phyloP scores from a whole-genome alignment of 2,888 invertebrate species.

The Sipha maydis region DNA sequence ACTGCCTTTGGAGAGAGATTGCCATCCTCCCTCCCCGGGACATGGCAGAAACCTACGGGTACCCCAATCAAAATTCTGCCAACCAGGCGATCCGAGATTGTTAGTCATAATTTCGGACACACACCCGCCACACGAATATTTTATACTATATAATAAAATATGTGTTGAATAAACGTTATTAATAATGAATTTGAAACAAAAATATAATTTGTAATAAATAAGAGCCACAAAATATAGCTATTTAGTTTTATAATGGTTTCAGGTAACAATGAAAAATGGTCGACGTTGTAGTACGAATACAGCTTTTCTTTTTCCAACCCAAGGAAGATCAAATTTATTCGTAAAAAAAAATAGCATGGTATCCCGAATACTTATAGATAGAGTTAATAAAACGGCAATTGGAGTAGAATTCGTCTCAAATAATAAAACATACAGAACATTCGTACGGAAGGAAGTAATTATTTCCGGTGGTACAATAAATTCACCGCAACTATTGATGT shows the following conservation, averaged over 20 bases:
- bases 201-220: too few species aligned
- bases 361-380: slow-evolving; percentile 73
- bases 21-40: too few species aligned
- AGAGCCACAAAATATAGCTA: too few species aligned
- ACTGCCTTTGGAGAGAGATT: too few species aligned
- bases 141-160: too few species aligned
- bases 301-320: slow-evolving; percentile 75
- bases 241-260: slow-evolving; percentile 11
- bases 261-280: slow-evolving; percentile 74
- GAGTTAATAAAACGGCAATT: slow-evolving; percentile 71
- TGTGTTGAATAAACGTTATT: too few species aligned
- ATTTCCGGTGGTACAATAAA: slow-evolving; percentile 81
- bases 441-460: slow-evolving; percentile 78
- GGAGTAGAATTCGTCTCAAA: slow-evolving; percentile 74
- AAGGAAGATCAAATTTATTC: slow-evolving; percentile 74
- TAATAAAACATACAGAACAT: slow-evolving; percentile 70
- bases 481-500: slow-evolving; percentile 81
- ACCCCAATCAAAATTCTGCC: too few species aligned
- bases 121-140: too few species aligned
- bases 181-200: too few species aligned
- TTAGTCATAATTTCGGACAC: too few species aligned
- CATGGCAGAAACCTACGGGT: too few species aligned
- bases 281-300: slow-evolving; percentile 76
- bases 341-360: slow-evolving; percentile 74
- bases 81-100: too few species aligned